phyloP scores from a whole-genome alignment of 2,797 vertebrate species.

The Chiloscyllium punctatum region DNA sequence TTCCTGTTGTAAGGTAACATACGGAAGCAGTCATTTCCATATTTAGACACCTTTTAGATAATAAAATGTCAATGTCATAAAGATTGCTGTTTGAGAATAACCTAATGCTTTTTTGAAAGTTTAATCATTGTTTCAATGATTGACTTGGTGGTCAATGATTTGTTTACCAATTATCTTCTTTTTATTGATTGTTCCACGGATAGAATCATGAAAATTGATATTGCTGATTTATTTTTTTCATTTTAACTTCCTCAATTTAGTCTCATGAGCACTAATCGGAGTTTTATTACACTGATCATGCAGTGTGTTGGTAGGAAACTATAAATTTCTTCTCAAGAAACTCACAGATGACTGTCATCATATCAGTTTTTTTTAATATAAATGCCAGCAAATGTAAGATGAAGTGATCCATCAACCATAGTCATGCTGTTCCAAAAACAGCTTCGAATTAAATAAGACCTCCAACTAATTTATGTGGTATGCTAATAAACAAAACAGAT shows the following conservation, averaged over 20 bases:
- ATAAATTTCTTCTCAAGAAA: neutral
- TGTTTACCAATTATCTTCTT: neutral
- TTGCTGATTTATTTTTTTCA: neutral
- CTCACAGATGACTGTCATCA: neutral
- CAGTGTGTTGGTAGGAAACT: neutral
- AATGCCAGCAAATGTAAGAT: neutral
- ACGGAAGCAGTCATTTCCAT: neutral
- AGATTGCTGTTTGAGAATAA: neutral
- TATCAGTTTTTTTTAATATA: neutral
- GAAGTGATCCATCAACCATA: neutral
- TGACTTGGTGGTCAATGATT: neutral
- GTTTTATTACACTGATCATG: neutral
- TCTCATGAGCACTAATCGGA: neutral
- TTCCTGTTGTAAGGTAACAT: neutral
- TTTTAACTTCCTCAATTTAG: neutral
- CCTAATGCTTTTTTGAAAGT: neutral
- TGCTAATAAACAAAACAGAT: neutral
- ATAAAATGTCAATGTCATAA: neutral
- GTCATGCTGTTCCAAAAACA: neutral
- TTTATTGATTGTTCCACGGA: neutral
- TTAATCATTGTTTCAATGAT: neutral
- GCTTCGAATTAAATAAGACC: slow-evolving; percentile 6
- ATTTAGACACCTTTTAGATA: neutral
- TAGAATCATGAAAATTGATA: neutral
- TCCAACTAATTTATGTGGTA: neutral